Evolutionary conservation across 2,113 vertebrate species (phyloP).

Genomic region (Podiceps cristatus): DNA sequence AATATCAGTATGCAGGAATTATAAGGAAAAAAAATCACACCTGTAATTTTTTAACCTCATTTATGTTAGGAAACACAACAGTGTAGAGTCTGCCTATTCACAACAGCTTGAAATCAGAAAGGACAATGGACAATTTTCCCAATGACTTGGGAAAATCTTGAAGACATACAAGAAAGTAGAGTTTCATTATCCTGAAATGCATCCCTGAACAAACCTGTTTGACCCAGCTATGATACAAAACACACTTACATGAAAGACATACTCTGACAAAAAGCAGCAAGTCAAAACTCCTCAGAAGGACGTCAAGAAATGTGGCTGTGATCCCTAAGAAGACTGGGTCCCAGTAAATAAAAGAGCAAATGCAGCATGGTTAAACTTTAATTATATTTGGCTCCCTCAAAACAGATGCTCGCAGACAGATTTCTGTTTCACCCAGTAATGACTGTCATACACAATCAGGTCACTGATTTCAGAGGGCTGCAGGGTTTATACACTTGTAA

Average conservation of each 20-base stretch:
- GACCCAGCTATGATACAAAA: not conserved
- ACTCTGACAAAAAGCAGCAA: not conserved
- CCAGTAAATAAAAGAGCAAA: slow-evolving; percentile 54
- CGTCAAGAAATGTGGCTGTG: not conserved
- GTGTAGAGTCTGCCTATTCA: not conserved
- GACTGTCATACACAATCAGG: slow-evolving; percentile 63
- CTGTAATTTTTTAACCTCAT: not conserved
- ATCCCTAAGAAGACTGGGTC: not conserved
- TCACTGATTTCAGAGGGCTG: slow-evolving; percentile 60
- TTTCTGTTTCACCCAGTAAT: slow-evolving; percentile 65
- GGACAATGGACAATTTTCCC: not conserved
- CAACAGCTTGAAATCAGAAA: not conserved
- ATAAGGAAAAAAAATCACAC: not conserved
- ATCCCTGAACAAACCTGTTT: not conserved
- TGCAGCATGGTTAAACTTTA: slow-evolving; percentile 49
- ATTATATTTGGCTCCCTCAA: slow-evolving; percentile 55
- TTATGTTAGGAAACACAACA: not conserved
- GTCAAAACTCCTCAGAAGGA: not conserved
- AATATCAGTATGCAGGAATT: not conserved
- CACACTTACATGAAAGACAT: not conserved
- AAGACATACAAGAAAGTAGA: not conserved
- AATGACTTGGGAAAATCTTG: not conserved
- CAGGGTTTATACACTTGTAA: slow-evolving; percentile 1
- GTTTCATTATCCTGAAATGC: not conserved
- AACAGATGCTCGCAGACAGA: slow-evolving; percentile 66